Conservation (phyloP, 2,797 vertebrate genomes). For the Halcyon leucocephala region DNA sequence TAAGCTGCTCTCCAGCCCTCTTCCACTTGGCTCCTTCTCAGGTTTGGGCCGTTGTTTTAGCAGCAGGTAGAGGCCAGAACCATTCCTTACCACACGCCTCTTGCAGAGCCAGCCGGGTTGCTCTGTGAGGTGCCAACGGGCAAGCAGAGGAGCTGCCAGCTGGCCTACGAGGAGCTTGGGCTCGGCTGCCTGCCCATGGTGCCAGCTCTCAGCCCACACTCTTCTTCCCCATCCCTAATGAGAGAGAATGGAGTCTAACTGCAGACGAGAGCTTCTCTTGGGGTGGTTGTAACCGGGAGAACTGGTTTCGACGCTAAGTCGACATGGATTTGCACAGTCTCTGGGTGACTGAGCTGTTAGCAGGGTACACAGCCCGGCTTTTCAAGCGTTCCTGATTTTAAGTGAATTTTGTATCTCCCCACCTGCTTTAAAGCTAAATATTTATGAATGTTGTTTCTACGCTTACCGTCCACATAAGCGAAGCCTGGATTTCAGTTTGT, state of each 20-base stretch:
- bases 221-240: background rate
- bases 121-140: background rate
- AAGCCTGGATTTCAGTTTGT: background rate
- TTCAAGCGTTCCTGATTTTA: background rate
- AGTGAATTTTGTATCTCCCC: background rate
- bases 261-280: background rate
- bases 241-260: background rate
- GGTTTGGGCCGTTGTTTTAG: background rate
- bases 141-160: background rate
- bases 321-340: background rate
- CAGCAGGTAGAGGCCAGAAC: background rate
- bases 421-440: background rate
- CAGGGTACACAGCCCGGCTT: background rate
- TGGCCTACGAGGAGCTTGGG: background rate
- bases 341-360: background rate
- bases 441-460: background rate
- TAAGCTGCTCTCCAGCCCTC: slow-evolving; percentile 5
- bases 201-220: slow-evolving; percentile 25
- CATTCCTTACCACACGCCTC: background rate
- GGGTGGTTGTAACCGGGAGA: slow-evolving; percentile 11
- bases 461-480: background rate
- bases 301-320: background rate
- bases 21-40: background rate
- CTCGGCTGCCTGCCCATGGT: background rate
- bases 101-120: background rate